Base-by-base conservation (phyloP, 2,797 vertebrate genomes). In the Rallus crepitans region DNA sequence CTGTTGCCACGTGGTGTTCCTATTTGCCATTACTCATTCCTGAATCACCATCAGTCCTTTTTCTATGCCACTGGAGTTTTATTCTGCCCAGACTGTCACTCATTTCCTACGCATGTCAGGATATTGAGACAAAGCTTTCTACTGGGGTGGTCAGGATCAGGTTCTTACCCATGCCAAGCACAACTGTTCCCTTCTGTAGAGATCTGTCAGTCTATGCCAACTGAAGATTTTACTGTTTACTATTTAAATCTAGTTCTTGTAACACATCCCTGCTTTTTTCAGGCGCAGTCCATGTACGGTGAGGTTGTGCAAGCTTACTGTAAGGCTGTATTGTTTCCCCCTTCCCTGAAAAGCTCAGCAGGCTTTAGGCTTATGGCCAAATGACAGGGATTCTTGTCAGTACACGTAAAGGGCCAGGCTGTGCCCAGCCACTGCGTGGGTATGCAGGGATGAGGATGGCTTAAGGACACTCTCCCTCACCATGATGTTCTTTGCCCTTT, bases 331-430 rank as follows among this genome's bases (percentile, higher is more conserved):
- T 94, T 94, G 91, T 97, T 90, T 93, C 59, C 40, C 85, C 19
- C 28, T 91, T 95, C 88, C 80, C 91, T 90, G 95, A 96, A 96
- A 88, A 95, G 88, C 93, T 93, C 33, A 5, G 90, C 93, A 90
- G 81, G 84, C 91, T 86, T 72, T 55, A 89, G 94, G 85, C 95
- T 82, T 65, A 1, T 12, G 64, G 82, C 96, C 94, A 96, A 91
- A 94, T 73, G 56, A 79, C 87, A 83, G 0, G 15, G 55, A 91
- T 96, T 95, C 91, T 88, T 79, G 68, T 94, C 84, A 84, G 73
- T 40, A 63, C 77, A 69, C 42, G 81, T 33, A 80, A 90, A 96
- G 66, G 79, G 75, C 69, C 76, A 89, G 89, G 60, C 78, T 89
- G 72, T 96, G 93, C 94, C 47, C 93, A 76, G 75, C 53, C 73